phyloP scores from a whole-genome alignment of 1,140 invertebrate genomes.

The Trachymyrmex cornetzi region DNA sequence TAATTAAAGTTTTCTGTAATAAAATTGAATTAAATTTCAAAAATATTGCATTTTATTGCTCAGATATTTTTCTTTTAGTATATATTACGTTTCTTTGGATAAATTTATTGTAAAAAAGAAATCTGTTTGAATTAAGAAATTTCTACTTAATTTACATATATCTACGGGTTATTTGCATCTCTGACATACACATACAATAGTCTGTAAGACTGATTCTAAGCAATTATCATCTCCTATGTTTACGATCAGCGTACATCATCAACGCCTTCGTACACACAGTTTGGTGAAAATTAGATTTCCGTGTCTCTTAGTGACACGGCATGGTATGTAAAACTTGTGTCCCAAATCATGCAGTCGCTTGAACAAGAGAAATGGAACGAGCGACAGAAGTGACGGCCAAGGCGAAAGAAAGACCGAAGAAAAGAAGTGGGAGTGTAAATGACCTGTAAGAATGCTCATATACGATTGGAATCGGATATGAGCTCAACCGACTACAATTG shows the following conservation, averaged over 20 bases:
- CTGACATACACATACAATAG: constrained; percentile 40
- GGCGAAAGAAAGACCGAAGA: constrained; percentile 50
- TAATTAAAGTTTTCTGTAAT: not conserved
- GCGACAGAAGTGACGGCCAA: constrained; percentile 14
- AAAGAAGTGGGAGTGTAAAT: constrained; percentile 69
- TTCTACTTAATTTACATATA: constrained; percentile 21
- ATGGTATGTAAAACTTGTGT: constrained; percentile 83
- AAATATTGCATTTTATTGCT: constrained; percentile 16
- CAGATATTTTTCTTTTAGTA: not conserved
- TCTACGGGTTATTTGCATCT: constrained; percentile 20
- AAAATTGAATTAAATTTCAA: not conserved
- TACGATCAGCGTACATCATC: constrained; percentile 38
- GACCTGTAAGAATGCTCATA: constrained; percentile 62
- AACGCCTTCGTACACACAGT: constrained; percentile 65
- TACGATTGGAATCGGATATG: constrained; percentile 77
- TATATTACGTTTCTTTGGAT: not conserved
- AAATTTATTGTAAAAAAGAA: constrained; percentile 12
- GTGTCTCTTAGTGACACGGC: constrained; percentile 82
- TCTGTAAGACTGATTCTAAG: not conserved
- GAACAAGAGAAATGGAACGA: constrained; percentile 70
- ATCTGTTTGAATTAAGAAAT: not conserved
- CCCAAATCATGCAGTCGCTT: constrained; percentile 79
- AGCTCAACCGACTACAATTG: constrained; percentile 46
- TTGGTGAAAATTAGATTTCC: constrained; percentile 85
- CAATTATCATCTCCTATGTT: constrained; percentile 28